phyloP scores from a whole-genome alignment of 2,113 vertebrate species.

The Pontoporia blainvillei region DNA sequence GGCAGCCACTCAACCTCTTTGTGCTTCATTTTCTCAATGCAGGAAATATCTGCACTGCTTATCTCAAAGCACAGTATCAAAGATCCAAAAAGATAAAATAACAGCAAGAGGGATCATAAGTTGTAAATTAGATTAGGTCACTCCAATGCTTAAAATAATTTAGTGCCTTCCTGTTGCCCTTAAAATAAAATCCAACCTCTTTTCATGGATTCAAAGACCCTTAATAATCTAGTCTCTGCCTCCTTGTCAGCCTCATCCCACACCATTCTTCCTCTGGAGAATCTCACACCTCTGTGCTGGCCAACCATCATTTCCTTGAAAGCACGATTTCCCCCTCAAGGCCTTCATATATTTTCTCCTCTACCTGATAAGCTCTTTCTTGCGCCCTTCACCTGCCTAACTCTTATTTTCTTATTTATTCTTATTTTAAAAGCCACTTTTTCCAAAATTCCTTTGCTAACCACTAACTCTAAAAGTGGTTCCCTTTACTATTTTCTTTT shows the following conservation, averaged over 20 bases:
- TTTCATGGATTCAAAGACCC: neutral
- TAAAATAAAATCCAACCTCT: neutral
- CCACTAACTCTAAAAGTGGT: neutral
- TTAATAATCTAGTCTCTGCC: neutral
- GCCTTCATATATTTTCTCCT: neutral
- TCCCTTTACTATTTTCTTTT: neutral
- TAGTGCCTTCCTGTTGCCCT: neutral
- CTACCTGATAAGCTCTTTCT: neutral
- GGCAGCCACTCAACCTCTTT: neutral
- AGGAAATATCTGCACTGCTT: neutral
- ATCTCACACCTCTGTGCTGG: neutral
- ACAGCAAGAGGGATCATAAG: neutral
- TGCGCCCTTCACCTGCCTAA: neutral
- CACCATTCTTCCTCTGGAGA: neutral
- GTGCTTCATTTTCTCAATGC: neutral
- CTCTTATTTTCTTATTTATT: neutral
- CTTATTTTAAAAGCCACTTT: neutral
- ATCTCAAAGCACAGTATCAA: neutral
- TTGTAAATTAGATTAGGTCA: neutral
- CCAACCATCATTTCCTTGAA: neutral
- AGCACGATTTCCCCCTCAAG: neutral
- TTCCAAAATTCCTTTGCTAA: neutral
- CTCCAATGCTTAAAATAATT: neutral
- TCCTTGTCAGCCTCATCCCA: neutral
- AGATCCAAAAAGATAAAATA: neutral